These are phyloP conservation scores for Sinonovacula constricta DNA, from an alignment of 1,140 invertebrate genomes.

Conservation along the genomic window DNA sequence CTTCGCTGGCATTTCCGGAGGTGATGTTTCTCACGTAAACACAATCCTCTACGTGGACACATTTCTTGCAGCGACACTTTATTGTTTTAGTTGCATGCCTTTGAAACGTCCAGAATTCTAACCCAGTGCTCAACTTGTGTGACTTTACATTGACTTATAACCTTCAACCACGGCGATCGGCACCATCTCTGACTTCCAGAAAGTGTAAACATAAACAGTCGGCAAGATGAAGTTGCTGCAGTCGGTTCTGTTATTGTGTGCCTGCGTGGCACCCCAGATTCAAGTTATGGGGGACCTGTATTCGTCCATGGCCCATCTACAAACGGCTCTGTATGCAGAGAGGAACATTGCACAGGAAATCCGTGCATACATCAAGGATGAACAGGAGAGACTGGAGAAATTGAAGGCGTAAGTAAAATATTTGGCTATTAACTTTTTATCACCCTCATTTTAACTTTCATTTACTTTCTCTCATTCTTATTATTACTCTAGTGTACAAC, in stretches of 20 bases:
- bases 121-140: background rate
- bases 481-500: too few relatives aligned
- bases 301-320: conserved; percentile 94
- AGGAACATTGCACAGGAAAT: conserved; percentile 89
- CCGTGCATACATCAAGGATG: conserved; percentile 88
- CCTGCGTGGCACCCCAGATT: conserved; percentile 62
- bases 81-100: background rate
- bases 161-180: background rate
- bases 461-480: too few relatives aligned
- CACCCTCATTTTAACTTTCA: too few relatives aligned
- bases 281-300: conserved; percentile 84
- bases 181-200: background rate
- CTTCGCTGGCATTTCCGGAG: background rate
- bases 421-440: too few relatives aligned
- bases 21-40: background rate
- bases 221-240: background rate
- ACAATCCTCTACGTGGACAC: background rate
- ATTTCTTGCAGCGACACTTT: background rate
- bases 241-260: conserved; percentile 32
- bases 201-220: background rate
- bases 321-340: conserved; percentile 92
- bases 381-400: conserved; percentile 88
- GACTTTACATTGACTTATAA: background rate
- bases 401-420: conserved; percentile 85
- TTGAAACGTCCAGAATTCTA: background rate